A percentile compares a stretch with the other conserved stretches of the same genome.
These are phyloP conservation scores for Fregata magnificens DNA, from an alignment of 2,113 vertebrate species.

Conservation along the genomic window DNA sequence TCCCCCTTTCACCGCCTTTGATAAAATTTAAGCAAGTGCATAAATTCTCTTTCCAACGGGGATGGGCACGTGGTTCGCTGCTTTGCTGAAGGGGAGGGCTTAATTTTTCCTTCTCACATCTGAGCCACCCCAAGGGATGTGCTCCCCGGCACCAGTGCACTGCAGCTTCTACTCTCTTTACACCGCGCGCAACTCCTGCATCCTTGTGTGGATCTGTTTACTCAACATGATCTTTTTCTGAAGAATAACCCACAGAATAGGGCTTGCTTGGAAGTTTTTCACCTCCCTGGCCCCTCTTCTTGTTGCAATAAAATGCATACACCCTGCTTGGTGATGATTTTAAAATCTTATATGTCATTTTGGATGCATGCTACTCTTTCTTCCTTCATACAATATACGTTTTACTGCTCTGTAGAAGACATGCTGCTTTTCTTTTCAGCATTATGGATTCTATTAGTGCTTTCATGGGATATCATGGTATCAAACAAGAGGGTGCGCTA, in stretches of 20 bases:
- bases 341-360: background rate
- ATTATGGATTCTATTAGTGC: background rate
- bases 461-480: background rate
- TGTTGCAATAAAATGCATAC: background rate
- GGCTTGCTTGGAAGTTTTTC: background rate
- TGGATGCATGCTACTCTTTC: background rate
- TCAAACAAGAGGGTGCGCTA: background rate
- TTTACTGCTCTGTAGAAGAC: background rate
- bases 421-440: background rate
- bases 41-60: background rate
- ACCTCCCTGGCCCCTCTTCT: background rate
- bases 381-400: background rate
- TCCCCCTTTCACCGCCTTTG: background rate
- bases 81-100: background rate
- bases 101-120: background rate
- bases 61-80: accelerated
- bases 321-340: background rate
- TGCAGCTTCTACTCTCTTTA: background rate
- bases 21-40: background rate
- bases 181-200: accelerated
- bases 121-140: background rate
- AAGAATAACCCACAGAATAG: background rate
- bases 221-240: background rate
- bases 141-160: accelerated
- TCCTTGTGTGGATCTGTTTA: background rate